Conservation (phyloP, 2,113 vertebrate genomes). For the Mustela nigripes region DNA sequence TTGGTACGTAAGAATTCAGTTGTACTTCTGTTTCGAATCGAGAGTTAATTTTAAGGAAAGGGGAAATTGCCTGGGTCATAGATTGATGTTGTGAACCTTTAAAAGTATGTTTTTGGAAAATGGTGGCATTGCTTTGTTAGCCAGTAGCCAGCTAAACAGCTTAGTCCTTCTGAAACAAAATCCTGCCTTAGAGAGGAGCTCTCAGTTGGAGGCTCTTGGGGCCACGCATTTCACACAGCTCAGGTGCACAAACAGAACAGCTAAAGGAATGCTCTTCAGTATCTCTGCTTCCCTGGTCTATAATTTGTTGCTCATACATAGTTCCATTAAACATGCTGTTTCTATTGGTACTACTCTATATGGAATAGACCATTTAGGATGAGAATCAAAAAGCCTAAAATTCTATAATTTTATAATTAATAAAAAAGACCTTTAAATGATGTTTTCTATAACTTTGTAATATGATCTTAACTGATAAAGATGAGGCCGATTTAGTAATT, state of each 20-base stretch:
- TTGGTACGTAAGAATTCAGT: neutral
- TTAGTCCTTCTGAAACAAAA: neutral
- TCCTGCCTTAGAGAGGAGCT: neutral
- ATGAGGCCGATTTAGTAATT: neutral
- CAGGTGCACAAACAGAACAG: neutral
- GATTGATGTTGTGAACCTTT: neutral
- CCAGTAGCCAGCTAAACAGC: neutral
- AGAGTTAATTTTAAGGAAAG: conserved; percentile 23
- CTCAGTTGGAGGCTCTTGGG: neutral
- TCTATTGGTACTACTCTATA: neutral
- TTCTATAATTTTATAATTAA: neutral
- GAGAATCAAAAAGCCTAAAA: neutral
- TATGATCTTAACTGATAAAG: neutral
- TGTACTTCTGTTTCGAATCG: neutral
- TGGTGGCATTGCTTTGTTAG: neutral
- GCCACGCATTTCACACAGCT: neutral
- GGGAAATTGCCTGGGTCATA: neutral
- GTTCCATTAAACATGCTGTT: neutral
- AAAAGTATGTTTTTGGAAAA: neutral
- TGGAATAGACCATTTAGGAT: neutral
- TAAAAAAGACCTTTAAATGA: neutral
- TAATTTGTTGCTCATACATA: neutral
- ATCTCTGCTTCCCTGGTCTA: neutral
- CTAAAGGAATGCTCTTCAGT: neutral
- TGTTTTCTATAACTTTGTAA: neutral